Evolutionary conservation across 2,888 invertebrate genomes (phyloP).

Genomic region (Alsophila aescularia): DNA sequence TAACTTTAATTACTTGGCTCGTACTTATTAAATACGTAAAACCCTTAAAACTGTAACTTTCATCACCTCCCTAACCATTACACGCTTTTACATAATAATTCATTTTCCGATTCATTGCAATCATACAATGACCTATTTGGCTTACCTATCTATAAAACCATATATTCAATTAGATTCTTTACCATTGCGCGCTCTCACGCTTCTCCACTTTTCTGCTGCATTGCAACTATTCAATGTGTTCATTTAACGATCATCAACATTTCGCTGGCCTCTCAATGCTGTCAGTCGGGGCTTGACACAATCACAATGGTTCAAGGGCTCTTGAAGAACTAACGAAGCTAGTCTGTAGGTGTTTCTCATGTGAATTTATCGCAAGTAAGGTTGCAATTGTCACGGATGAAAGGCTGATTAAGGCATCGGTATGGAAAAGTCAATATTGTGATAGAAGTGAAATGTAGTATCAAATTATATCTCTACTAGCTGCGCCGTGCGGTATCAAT

Average conservation of each 20-base stretch:
- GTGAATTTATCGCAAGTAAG: conserved; percentile 63
- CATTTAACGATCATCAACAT: conserved; percentile 43
- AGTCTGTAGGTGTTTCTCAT: conserved; percentile 80
- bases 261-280: conserved; percentile 48
- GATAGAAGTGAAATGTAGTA: conserved; percentile 29
- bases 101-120: too few species aligned
- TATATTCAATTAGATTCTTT: conserved; percentile 9
- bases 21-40: too few species aligned
- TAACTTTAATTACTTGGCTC: too few species aligned
- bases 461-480: too few species aligned
- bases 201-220: conserved; percentile 44
- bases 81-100: too few species aligned
- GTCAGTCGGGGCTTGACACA: conserved; percentile 66
- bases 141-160: neutral
- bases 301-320: conserved; percentile 70
- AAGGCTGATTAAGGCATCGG: conserved; percentile 14
- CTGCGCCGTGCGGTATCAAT: too few species aligned
- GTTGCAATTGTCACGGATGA: conserved; percentile 35
- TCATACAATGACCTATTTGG: neutral
- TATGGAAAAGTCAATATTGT: conserved; percentile 17
- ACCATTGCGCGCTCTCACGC: conserved; percentile 37
- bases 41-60: neutral
- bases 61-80: neutral
- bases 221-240: conserved; percentile 44
- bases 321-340: conserved; percentile 80